phyloP scores from a whole-genome alignment of 2,888 invertebrate species.

The Notocelia uddmanniana region DNA sequence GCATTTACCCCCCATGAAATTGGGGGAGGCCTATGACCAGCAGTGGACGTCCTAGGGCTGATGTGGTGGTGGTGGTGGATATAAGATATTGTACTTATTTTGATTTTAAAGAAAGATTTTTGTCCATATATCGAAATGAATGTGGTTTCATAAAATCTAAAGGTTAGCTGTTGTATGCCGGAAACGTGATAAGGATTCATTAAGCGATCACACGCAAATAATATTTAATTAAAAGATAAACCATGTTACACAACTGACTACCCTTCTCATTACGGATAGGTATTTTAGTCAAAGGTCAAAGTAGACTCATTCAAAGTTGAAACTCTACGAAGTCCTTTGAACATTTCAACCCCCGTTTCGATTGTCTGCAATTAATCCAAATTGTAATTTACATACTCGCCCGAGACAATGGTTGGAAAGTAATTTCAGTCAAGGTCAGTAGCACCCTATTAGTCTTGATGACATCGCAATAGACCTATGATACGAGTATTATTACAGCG shows the following conservation, averaged over 20 bases:
- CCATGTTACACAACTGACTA: not conserved
- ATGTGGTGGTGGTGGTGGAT: no score
- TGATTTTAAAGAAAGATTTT: no score
- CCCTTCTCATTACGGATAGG: not conserved
- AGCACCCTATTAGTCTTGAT: constrained; percentile 39
- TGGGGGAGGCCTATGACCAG: no score
- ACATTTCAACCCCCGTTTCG: constrained; percentile 16
- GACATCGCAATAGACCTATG: constrained; percentile 2
- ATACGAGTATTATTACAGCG: constrained; percentile 1
- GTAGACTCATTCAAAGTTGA: constrained; percentile 12
- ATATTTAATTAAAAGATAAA: not conserved
- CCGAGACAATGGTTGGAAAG: constrained; percentile 31
- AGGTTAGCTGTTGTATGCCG: not conserved
- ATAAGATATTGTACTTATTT: no score
- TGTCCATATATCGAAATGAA: not conserved
- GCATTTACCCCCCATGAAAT: no score
- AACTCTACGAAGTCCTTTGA: constrained; percentile 7
- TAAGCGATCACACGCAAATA: not conserved
- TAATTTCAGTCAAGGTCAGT: constrained; percentile 37
- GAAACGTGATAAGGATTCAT: not conserved
- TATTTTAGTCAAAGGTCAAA: not conserved
- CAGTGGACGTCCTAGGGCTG: no score
- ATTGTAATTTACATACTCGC: constrained; percentile 28
- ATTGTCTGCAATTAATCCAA: constrained; percentile 34
- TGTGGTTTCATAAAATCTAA: not conserved